Conservation (phyloP, 2,113 vertebrate genomes). For the Tricholaema leucomelas region DNA sequence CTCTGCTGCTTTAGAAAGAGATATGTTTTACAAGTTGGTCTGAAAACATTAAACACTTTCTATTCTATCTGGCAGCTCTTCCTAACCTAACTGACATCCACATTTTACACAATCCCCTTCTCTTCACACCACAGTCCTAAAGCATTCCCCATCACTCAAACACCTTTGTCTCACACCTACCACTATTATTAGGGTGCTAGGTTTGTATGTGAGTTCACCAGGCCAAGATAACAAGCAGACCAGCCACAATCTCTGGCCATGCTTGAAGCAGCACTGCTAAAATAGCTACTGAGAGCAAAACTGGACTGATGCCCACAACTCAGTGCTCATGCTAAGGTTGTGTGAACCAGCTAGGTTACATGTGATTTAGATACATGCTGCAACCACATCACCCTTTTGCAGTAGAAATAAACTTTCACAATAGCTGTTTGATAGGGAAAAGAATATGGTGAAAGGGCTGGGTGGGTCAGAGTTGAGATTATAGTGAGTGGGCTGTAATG, state of each 20-base stretch:
- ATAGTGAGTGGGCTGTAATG: background rate
- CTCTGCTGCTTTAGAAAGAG: background rate
- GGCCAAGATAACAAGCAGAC: background rate
- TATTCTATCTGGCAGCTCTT: background rate
- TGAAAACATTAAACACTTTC: background rate
- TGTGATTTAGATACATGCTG: background rate
- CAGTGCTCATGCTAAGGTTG: background rate
- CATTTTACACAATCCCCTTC: background rate
- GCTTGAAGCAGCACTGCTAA: background rate
- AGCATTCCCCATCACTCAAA: background rate
- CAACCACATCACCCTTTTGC: background rate
- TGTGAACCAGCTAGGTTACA: fast-evolving
- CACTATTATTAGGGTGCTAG: background rate
- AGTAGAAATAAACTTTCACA: slow-evolving; percentile 11
- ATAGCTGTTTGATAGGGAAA: background rate
- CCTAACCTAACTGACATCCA: background rate
- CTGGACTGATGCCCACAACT: background rate
- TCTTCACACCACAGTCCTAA: background rate
- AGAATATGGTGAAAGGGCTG: background rate
- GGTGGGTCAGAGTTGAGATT: background rate
- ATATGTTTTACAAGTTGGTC: background rate
- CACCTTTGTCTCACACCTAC: background rate
- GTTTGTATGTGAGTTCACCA: background rate
- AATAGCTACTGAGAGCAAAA: background rate
- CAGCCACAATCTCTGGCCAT: background rate